Conservation (phyloP, 2,797 vertebrate genomes). For the Hyperoplus immaculatus region DNA sequence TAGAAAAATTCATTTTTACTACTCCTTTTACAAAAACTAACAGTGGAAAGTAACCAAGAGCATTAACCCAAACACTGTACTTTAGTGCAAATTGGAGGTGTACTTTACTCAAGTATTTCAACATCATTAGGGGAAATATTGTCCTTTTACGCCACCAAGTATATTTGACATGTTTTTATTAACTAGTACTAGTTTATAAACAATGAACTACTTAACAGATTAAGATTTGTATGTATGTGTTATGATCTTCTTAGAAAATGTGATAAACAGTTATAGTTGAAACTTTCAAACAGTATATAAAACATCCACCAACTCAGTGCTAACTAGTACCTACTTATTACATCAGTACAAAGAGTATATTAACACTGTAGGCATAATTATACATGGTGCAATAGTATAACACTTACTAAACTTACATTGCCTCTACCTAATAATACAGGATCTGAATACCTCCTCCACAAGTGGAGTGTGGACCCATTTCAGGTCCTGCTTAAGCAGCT, state of each 20-base stretch:
- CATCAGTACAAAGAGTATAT: background rate
- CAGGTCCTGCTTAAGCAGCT: background rate
- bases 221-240: background rate
- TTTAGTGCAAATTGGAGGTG: background rate
- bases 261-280: background rate
- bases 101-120: background rate
- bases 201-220: background rate
- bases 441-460: background rate
- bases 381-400: background rate
- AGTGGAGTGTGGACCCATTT: background rate
- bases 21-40: background rate
- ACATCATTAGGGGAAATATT: background rate
- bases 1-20: background rate
- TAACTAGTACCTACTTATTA: background rate
- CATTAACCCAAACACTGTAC: background rate
- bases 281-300: background rate
- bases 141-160: background rate
- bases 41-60: background rate
- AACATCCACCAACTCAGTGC: background rate
- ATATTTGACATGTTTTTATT: background rate
- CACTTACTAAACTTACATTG: background rate
- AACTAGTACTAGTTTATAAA: background rate
- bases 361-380: background rate
- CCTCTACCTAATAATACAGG: too few species aligned
- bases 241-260: background rate